Evolutionary conservation across 2,888 invertebrate genomes (phyloP), one percentile per base, ranked within the genome.

Genomic region (Drosophila hamatofila): DNA sequence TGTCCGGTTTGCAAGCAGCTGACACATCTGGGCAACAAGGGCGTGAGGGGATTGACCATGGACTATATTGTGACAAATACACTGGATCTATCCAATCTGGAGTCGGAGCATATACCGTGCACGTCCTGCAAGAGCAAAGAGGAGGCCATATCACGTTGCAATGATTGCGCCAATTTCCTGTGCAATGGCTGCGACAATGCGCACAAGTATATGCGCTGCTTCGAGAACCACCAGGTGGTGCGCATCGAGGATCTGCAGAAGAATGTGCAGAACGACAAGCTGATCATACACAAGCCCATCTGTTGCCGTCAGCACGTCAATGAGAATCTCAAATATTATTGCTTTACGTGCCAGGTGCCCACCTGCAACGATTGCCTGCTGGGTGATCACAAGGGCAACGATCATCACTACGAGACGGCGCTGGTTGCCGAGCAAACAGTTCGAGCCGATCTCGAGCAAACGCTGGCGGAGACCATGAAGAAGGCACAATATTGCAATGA

Each of bases 111-210:
- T 75, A 94, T 95, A 80, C 96, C 96, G 76, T 98, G 98, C 93
- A 98, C 98, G 62, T 98, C 98, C 78, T 99, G 98, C 94, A 98
- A 98, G 92, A 97, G 98, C 88, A 97, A 97, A 93, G 98, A 98
- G 93, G 96, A 96, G 88, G 98, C 98, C 18, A 96, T 98, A 57
- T 98, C 98, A 14, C 95, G 98, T 72, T 99, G 98, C 93, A 96
- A 96, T 85, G 98, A 98, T 92, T 99, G 98, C 93, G 97, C 97
- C 90, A 97, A 97, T 93, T 97, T 98, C 92, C 94, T 99, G 56
- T 98, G 98, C 93, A 95, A 96, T 74, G 97, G 97, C 92, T 99
- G 98, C 94, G 97, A 98, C 90, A 97, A 97, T 44, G 98, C 98
- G 67, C 98, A 99, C 93, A 97, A 97, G 93, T 98, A 97, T 91